Conservation (phyloP, 2,888 invertebrate genomes). For the Diarsia brunnea region DNA sequence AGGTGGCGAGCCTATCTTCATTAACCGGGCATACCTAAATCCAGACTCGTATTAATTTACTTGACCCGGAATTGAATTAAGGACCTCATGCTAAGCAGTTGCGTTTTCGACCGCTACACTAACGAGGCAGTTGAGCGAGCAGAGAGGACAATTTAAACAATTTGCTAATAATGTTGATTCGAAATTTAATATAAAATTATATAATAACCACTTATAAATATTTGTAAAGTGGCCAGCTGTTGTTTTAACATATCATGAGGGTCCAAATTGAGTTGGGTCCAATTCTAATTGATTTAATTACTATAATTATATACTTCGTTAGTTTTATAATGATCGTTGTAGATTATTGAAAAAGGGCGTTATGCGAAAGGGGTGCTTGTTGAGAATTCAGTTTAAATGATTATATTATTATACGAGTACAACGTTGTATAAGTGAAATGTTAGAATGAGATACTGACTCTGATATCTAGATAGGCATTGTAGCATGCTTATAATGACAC, state of each 20-base stretch:
- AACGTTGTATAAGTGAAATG: not conserved
- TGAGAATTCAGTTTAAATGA: not conserved
- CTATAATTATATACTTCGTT: conserved; percentile 21
- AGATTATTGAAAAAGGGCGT: conserved; percentile 20
- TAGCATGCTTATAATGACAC: not conserved
- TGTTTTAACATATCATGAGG: conserved; percentile 23
- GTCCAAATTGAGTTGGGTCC: conserved; percentile 15
- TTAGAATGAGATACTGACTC: not conserved
- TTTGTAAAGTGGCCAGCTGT: conserved; percentile 39
- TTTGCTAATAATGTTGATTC: conserved; percentile 18
- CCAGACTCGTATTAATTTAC: no score
- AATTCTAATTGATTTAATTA: conserved; percentile 36
- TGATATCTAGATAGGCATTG: not conserved
- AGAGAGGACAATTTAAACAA: not conserved
- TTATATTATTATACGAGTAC: no score
- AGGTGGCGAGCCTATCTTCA: no score
- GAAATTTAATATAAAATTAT: conserved; percentile 11
- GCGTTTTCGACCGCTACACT: no score
- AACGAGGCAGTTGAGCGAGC: no score
- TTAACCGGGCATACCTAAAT: no score
- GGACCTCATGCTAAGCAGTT: no score
- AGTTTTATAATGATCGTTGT: conserved; percentile 16
- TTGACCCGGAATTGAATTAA: no score
- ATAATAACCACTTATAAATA: conserved; percentile 23
- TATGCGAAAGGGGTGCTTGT: not conserved